Conservation (phyloP, 2,888 invertebrate species). For the Abrostola triplasia region DNA sequence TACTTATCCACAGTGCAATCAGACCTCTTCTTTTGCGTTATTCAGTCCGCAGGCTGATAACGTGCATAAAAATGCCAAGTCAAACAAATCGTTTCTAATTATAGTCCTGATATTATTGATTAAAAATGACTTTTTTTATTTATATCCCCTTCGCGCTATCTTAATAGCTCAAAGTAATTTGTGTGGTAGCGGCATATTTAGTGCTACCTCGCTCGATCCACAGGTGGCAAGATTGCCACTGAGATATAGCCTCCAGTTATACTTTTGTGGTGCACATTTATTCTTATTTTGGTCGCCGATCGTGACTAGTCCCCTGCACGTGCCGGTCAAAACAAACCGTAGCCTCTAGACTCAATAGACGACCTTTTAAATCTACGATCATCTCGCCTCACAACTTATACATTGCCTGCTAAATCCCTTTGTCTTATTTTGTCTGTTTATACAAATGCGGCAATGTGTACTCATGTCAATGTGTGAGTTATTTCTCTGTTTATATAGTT, state of each 20-base stretch:
- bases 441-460: constrained; percentile 40
- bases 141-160: constrained; percentile 27
- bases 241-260: constrained; percentile 51
- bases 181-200: constrained; percentile 47
- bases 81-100: neutral
- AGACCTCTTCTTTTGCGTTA: no score
- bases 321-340: constrained; percentile 70
- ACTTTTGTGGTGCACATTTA: constrained; percentile 52
- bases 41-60: no score
- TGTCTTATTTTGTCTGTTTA: neutral
- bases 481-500: constrained; percentile 45
- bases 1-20: no score
- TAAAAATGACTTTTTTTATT: neutral
- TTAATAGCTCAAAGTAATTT: constrained; percentile 49
- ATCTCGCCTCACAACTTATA: constrained; percentile 14
- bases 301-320: constrained; percentile 72
- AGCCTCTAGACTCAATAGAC: constrained; percentile 57
- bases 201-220: constrained; percentile 35
- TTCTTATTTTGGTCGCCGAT: constrained; percentile 61
- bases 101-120: neutral
- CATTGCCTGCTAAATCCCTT: constrained; percentile 20
- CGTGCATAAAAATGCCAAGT: no score
- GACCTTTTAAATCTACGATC: constrained; percentile 41
- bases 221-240: constrained; percentile 55
- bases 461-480: constrained; percentile 15